Base-by-base conservation (phyloP, 2,888 invertebrate species). In the Cremastinae sp. region DNA sequence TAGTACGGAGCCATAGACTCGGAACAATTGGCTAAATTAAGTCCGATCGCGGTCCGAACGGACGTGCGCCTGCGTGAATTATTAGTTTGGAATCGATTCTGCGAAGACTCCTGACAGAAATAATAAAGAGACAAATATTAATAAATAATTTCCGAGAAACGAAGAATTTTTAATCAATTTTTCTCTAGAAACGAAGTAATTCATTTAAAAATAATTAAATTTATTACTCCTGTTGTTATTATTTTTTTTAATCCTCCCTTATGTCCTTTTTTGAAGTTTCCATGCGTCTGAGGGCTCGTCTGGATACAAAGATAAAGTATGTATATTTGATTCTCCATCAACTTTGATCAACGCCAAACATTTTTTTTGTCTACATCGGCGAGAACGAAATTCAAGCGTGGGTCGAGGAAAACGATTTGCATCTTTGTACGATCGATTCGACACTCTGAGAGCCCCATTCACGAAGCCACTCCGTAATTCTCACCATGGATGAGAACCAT, bases 341-440 rank as follows among this genome's bases (percentile, higher is more conserved):
- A n/a, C n/a, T n/a, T 28, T 28, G 28, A 28, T 28, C 28, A 28
- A 28, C 28, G 28, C 5, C 2, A 28, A 28, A 28, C 2, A 3
- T 5, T 16, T 28, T 34, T 14, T 20, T 43, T 34, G 10, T 53
- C n/a, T n/a, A n/a, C n/a, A n/a, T n/a, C n/a, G 43, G n/a, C 51
- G 58, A 62, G 20, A 62, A 73, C 62, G 58, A 64, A 78, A 71
- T 54, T 59, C 51, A 12, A 34, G 68, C 72, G 75, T 74, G 72
- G 75, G 72, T 12, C 53, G 72, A 68, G 36, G 54, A 53, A 72
- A 76, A 72, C 68, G 68, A 68, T 76, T 76, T 66, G 72, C 72
- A 72, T 72, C 64, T 53, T 18, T 49, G 36, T 65, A 53, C 49
- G 49, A 54, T 70, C 47, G 65, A 65, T 59, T 49, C 38, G 54